Evolutionary conservation across 2,113 vertebrate species (phyloP).

Genomic region (Bubo blakistoni): DNA sequence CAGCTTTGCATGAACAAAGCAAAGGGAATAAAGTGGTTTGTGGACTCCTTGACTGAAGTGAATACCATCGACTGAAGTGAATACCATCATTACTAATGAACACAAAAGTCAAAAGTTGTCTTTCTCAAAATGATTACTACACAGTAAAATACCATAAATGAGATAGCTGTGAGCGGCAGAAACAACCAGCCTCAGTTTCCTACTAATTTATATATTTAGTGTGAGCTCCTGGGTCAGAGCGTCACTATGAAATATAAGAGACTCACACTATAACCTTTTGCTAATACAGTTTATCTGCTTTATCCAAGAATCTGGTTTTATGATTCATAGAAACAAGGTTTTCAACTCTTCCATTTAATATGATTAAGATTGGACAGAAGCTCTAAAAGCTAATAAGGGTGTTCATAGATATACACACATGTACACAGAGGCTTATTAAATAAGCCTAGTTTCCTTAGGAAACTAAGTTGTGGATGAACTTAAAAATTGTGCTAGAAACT

Average conservation of each 20-base stretch:
- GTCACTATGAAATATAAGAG: background rate
- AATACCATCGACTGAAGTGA: background rate
- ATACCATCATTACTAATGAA: background rate
- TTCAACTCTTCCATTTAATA: background rate
- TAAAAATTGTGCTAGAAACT: background rate
- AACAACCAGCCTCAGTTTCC: background rate
- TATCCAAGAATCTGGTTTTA: background rate
- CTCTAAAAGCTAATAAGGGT: background rate
- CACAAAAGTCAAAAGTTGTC: background rate
- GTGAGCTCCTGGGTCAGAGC: background rate
- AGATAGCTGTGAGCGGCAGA: background rate
- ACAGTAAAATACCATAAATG: background rate
- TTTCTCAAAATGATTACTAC: background rate
- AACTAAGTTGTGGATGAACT: background rate
- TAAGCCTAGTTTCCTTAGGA: background rate
- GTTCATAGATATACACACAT: background rate
- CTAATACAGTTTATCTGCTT: background rate
- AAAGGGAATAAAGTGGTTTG: background rate
- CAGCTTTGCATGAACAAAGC: background rate
- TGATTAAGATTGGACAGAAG: background rate
- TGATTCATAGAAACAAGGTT: background rate
- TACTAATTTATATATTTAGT: background rate
- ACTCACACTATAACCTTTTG: background rate
- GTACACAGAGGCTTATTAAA: background rate
- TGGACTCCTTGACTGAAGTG: background rate